These are phyloP conservation scores for Heteromormyrus szaboi DNA, from an alignment of 2,797 vertebrate genomes.

Conservation along the genomic window DNA sequence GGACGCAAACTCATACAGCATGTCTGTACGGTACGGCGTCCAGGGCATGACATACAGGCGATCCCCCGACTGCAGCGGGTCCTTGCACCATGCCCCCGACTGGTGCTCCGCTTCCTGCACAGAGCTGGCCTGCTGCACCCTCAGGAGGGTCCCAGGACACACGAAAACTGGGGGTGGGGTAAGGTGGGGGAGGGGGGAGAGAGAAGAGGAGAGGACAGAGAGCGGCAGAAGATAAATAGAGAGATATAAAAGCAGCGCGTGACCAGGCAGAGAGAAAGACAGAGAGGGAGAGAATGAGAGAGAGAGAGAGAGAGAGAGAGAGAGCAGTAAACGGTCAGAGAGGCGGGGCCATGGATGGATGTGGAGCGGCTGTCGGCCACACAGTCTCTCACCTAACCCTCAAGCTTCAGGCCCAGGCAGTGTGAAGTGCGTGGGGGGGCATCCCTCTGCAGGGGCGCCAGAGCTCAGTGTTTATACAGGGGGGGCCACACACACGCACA, in stretches of 20 bases:
- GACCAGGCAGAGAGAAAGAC: background rate
- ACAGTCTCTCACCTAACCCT: slow-evolving; percentile 51
- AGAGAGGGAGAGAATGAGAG: background rate
- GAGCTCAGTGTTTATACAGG: slow-evolving; percentile 40
- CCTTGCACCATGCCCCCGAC: slow-evolving; percentile 93
- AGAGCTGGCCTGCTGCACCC: slow-evolving; percentile 76
- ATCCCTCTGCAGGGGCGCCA: slow-evolving; percentile 15
- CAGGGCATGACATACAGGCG: slow-evolving; percentile 92
- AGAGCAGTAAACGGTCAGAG: background rate
- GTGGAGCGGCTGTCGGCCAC: slow-evolving; percentile 52
- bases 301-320: background rate
- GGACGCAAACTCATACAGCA: slow-evolving; percentile 85
- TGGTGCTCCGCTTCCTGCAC: slow-evolving; percentile 86
- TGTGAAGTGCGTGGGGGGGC: slow-evolving; percentile 2
- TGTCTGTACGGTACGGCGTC: slow-evolving; percentile 91
- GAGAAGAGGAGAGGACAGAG: slow-evolving; percentile 16
- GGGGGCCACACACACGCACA: slow-evolving; percentile 25
- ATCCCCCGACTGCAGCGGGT: slow-evolving; percentile 88
- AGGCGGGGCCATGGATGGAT: slow-evolving; percentile 18
- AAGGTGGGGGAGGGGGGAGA: slow-evolving; percentile 39
- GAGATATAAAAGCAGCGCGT: slow-evolving; percentile 39
- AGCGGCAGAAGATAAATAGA: slow-evolving; percentile 23
- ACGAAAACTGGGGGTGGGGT: slow-evolving; percentile 75
- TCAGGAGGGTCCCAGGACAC: slow-evolving; percentile 82
- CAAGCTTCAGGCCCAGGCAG: slow-evolving; percentile 54